Base-by-base conservation (phyloP, 2,113 vertebrate species). In the Pterocles gutturalis region DNA sequence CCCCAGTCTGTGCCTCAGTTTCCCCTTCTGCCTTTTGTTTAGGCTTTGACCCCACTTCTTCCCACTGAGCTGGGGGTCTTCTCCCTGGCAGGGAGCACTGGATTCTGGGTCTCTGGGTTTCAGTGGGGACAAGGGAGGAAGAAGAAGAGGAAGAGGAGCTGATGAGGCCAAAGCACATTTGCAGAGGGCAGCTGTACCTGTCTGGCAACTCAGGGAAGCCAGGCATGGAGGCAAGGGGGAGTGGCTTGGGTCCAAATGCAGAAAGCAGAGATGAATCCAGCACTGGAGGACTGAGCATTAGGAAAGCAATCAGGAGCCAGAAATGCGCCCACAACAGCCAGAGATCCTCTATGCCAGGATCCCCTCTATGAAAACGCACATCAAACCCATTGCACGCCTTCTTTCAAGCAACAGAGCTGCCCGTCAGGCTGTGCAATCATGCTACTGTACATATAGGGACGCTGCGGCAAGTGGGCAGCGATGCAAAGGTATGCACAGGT, bases 391-490 rank as follows among this genome's bases (percentile, higher is more conserved):
- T 72, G 22, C 31, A 66, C 17, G 9, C 19, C 0, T 0, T 4
- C 31, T 61, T 49, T n/a, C 41, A 26, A 66, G 22, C 31, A 60
- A 26, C 43, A 76, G 34, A 46, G 36, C 57, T 62, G 33, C 22
- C 38, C 1, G 1, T 24, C 0, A 1, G 25, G 60, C 78, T 2
- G 0, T 13, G 33, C 17, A 45, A 6, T 2, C 7, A 43, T 17
- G 11, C 16, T 0, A 1, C 51, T 29, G 22, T 19, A 21, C 19
- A 38, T 0, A 0, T 2, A 18, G 10, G 54, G 36, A 57, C 49
- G 36, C 49, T 53, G 46, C 6, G 6, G 41, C 25, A 16, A 1
- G 14, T 1, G 1, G n/a, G 26, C 13, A 43, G 46, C 3, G 5
- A 61, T 36, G 69, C 54, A 61, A 13, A 43, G 45, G 46, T 17